phyloP scores from a whole-genome alignment of 2,113 vertebrate species.

The Oreochromis niloticus region DNA sequence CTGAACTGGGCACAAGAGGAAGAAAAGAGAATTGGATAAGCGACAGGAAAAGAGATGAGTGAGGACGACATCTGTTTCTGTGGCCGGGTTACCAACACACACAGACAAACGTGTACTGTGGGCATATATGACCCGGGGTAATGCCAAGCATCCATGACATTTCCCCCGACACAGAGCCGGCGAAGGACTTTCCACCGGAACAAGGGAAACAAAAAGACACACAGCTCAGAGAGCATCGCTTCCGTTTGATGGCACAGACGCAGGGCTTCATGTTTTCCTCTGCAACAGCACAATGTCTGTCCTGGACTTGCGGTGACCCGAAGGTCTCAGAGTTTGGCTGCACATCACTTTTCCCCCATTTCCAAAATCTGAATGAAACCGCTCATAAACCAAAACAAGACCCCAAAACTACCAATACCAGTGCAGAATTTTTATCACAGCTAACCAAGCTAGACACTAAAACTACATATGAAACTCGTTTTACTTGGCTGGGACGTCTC shows the following conservation, averaged over 20 bases:
- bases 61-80: background rate
- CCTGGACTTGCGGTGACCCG: rapidly evolving
- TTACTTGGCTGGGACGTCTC: background rate
- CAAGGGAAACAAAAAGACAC: background rate
- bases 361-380: background rate
- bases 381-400: background rate
- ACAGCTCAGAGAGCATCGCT: rapidly evolving
- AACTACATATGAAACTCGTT: background rate
- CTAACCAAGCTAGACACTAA: background rate
- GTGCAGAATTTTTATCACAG: background rate
- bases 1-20: background rate
- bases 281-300: background rate
- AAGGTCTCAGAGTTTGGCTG: background rate
- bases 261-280: background rate
- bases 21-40: background rate
- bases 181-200: slow-evolving; percentile 32
- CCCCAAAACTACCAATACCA: background rate
- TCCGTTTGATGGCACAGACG: background rate
- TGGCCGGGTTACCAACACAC: background rate
- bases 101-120: background rate
- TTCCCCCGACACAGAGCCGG: slow-evolving; percentile 3
- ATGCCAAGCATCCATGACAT: slow-evolving; percentile 31
- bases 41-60: background rate
- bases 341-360: background rate
- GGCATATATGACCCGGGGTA: slow-evolving; percentile 12